These are phyloP conservation scores for Echinops telfairi DNA, from an alignment of 2,113 vertebrate species.

Conservation along the genomic window DNA sequence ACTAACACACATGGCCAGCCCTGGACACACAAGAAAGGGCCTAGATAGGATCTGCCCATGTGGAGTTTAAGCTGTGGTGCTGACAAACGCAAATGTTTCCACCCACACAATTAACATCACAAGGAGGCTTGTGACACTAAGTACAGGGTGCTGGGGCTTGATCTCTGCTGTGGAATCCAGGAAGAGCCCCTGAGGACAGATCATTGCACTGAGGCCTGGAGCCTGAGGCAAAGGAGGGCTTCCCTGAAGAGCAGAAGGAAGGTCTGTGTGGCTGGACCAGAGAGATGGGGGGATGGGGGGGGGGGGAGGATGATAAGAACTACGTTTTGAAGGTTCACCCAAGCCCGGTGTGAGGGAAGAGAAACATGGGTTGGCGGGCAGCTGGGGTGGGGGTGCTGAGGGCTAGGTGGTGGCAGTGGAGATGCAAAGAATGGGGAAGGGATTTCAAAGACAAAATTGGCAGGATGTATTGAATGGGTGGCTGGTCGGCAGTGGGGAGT, in stretches of 20 bases:
- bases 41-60: neutral
- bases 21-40: neutral
- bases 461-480: neutral
- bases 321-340: neutral
- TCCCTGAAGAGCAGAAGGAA: neutral
- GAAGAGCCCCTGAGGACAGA: neutral
- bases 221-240: neutral
- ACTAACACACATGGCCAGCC: too few species aligned
- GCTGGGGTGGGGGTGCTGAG: neutral
- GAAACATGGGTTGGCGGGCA: neutral
- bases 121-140: neutral
- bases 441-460: neutral
- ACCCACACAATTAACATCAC: neutral
- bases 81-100: neutral
- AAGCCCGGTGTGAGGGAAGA: neutral
- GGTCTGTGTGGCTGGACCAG: neutral
- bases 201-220: neutral
- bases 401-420: neutral
- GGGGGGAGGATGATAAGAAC: neutral
- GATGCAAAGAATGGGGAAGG: neutral
- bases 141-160: neutral
- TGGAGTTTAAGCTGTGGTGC: neutral
- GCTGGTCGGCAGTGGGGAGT: neutral
- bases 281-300: neutral
- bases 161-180: neutral